phyloP scores from a whole-genome alignment of 2,113 vertebrate species.

The Podiceps cristatus region DNA sequence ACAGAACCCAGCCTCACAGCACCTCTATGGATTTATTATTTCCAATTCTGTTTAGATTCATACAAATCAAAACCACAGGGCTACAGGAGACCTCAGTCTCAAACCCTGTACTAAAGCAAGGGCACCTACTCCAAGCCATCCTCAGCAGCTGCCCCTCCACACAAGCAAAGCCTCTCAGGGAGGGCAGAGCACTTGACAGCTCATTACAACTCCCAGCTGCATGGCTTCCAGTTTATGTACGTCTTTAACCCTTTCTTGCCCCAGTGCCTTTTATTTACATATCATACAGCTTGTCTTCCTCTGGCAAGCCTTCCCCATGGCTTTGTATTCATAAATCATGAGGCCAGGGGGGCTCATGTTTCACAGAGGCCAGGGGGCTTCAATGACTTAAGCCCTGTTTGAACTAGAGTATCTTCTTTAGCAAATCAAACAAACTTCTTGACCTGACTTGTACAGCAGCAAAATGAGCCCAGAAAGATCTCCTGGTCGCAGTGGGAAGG shows the following conservation, averaged over 20 bases:
- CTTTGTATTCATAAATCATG: constrained; percentile 31
- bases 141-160: not conserved
- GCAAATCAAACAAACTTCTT: constrained; percentile 49
- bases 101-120: not conserved
- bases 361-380: constrained; percentile 44
- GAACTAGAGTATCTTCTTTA: constrained; percentile 36
- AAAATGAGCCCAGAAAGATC: not conserved
- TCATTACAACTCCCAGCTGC: not conserved
- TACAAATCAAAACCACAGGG: not conserved
- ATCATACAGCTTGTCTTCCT: not conserved
- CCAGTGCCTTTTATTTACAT: not conserved
- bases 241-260: not conserved
- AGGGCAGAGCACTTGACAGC: not conserved
- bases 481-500: not conserved
- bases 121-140: not conserved
- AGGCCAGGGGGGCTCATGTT: constrained; percentile 27
- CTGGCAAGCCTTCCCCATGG: not conserved
- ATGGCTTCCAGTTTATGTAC: rapidly evolving
- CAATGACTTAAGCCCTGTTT: constrained; percentile 48
- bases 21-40: rapidly evolving
- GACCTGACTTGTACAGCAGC: constrained; percentile 16
- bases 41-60: rapidly evolving
- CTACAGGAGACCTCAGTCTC: not conserved
- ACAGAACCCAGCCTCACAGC: rapidly evolving
- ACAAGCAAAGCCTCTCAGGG: not conserved